Percentiles rank a stretch among this genome's conserved stretches.
phyloP scores from a whole-genome alignment of 2,888 invertebrate genomes.

The Venusia cambrica region DNA sequence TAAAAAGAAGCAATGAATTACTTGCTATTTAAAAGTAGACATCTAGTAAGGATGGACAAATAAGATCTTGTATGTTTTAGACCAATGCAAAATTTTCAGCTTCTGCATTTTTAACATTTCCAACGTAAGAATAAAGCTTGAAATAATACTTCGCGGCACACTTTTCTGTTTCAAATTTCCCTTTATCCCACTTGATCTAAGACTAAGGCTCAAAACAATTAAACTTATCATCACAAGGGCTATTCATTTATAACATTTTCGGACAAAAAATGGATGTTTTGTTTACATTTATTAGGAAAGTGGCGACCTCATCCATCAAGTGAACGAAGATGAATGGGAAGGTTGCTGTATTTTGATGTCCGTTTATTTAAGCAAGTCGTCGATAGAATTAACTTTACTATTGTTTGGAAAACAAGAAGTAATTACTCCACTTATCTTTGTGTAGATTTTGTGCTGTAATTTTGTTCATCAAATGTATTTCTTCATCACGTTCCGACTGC shows the following conservation, averaged over 20 bases:
- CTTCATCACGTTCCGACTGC: not conserved
- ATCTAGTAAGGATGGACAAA: too few relatives aligned
- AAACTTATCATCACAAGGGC: conserved; percentile 57
- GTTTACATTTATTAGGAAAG: conserved; percentile 78
- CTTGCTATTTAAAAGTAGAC: too few relatives aligned
- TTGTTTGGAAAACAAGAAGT: not conserved
- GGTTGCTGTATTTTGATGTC: conserved; percentile 44
- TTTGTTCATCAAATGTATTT: not conserved
- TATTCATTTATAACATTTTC: conserved; percentile 67
- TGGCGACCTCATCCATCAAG: conserved; percentile 72
- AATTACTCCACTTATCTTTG: too few relatives aligned
- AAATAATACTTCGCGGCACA: too few relatives aligned
- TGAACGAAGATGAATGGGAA: conserved; percentile 62
- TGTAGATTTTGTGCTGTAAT: not conserved
- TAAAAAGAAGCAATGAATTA: too few relatives aligned
- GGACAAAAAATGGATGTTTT: conserved; percentile 67
- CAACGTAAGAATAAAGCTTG: too few relatives aligned
- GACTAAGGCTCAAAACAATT: conserved; percentile 63
- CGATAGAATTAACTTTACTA: conserved; percentile 8
- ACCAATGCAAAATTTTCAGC: too few relatives aligned
- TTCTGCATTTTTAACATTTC: conserved; percentile 2
- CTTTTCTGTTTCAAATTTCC: too few relatives aligned
- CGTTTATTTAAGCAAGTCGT: conserved; percentile 37
- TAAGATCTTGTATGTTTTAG: too few relatives aligned
- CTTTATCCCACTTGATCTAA: too few relatives aligned